Conservation (phyloP, 2,888 invertebrate genomes). For the Hoplodrina ambigua region DNA sequence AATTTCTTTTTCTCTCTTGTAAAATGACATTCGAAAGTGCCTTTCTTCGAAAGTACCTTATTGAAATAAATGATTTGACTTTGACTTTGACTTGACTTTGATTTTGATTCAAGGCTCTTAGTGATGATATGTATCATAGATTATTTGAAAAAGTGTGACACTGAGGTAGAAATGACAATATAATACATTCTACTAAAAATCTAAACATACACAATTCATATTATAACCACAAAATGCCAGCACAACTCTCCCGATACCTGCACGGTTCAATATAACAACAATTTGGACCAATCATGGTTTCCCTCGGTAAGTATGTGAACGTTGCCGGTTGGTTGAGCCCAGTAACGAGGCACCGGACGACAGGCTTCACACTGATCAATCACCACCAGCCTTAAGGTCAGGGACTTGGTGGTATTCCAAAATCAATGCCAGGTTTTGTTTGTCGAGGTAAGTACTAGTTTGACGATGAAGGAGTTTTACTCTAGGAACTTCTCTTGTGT, state of each 20-base stretch:
- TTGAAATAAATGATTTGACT: too few relatives aligned
- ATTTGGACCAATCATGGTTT: constrained; percentile 60
- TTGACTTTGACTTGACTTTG: too few relatives aligned
- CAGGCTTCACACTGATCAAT: constrained; percentile 55
- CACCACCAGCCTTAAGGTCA: constrained; percentile 54
- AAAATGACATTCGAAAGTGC: too few relatives aligned
- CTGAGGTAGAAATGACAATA: too few relatives aligned
- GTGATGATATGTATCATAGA: too few relatives aligned
- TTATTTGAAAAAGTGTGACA: too few relatives aligned
- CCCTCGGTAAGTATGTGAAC: constrained; percentile 58
- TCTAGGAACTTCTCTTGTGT: too few relatives aligned
- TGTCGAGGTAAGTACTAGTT: background rate
- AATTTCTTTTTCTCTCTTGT: too few relatives aligned
- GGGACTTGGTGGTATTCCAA: constrained; percentile 32
- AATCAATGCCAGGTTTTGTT: constrained; percentile 34
- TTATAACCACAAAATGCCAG: background rate
- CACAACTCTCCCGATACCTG: constrained; percentile 22
- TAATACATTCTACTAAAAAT: background rate
- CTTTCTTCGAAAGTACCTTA: too few relatives aligned
- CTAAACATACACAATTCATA: background rate
- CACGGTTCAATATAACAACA: constrained; percentile 55
- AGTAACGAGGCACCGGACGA: constrained; percentile 59
- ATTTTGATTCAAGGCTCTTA: too few relatives aligned
- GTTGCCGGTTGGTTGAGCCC: constrained; percentile 61
- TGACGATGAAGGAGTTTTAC: background rate